Base-by-base conservation (phyloP, 2,797 vertebrate species). In the Gymnothorax javanicus region DNA sequence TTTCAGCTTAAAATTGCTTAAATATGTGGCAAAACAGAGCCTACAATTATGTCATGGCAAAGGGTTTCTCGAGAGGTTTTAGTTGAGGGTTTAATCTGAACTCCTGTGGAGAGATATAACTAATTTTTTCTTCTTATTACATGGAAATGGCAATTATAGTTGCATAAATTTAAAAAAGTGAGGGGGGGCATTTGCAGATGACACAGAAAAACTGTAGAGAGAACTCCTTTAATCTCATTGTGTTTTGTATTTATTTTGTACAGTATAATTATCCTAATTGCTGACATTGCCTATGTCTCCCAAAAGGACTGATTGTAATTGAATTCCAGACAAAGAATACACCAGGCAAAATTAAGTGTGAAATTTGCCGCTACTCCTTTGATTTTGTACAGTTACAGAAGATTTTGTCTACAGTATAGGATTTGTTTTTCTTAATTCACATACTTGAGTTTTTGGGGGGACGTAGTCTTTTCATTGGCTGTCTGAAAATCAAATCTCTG, bases 121-220 rank as follows among this genome's bases (percentile, higher is more conserved):
- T 91, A 90, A 87, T 94, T 94, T 91, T 94, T 88, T 94, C 93
- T 92, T 93, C 91, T 93, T 92, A 94, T 94, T 92, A 93, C 93
- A 91, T 92, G 90, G 90, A 91, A 94, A 90, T 92, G 90, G 93
- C 95, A 95, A 95, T 96, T 96, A 96, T 94, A 93, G 91, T 89
- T 92, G 93, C 92, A 95, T 94, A 95, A 96, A 95, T 95, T 93
- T 95, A 91, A 92, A 91, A 94, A 93, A 94, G 94, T 93, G 91
- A 93, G 92, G 90, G 91, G 90, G 90, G 91, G 85, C 86, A 52
- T 57, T 86, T 82, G 67, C 25, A 58, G 79, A 56, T 27, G 67
- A 87, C 54, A 56, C 59, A 64, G 81, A 83, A 82, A 82, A 71
- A 71, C 58, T 83, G 60, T 60, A 86, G 13, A 17, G 69, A 83